These are phyloP conservation scores for Drosophila persimilis DNA, from an alignment of 1,140 invertebrate genomes.

Conservation along the genomic window DNA sequence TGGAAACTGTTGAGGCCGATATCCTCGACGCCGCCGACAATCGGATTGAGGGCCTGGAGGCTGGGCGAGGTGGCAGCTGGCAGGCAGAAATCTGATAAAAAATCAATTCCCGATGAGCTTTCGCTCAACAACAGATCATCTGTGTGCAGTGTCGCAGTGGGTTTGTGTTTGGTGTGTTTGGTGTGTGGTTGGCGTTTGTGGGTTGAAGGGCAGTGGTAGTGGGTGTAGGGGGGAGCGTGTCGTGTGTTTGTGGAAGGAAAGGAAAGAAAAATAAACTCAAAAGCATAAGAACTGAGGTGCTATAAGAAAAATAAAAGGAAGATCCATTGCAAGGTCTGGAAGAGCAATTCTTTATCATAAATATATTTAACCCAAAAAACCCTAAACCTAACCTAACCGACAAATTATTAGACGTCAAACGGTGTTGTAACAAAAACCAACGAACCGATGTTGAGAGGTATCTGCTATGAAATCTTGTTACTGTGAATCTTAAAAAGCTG, in stretches of 20 bases:
- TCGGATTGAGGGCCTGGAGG: slow-evolving; percentile 83
- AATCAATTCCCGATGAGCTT: slow-evolving; percentile 84
- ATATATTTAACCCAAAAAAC: not conserved
- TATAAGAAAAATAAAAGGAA: too few species aligned
- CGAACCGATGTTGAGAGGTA: too few species aligned
- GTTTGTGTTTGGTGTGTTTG: slow-evolving; percentile 10
- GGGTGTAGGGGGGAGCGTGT: slow-evolving; percentile 3
- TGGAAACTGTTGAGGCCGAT: slow-evolving; percentile 72
- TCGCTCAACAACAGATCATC: slow-evolving; percentile 83
- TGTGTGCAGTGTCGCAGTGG: slow-evolving; percentile 27
- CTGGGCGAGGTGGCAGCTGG: slow-evolving; percentile 87
- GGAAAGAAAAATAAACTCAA: slow-evolving; percentile 38
- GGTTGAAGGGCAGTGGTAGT: slow-evolving; percentile 18
- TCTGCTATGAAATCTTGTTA: too few species aligned
- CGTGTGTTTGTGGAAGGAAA: slow-evolving; percentile 14
- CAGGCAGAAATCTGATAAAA: slow-evolving; percentile 83
- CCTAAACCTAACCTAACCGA: too few species aligned
- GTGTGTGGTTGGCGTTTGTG: slow-evolving; percentile 6
- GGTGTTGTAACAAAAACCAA: too few species aligned
- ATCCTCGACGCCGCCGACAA: slow-evolving; percentile 73
- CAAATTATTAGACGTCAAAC: too few species aligned
- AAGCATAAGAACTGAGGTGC: slow-evolving; percentile 18
- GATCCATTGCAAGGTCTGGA: too few species aligned
- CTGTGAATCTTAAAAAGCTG: too few species aligned
- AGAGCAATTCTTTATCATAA: not conserved